These are phyloP conservation scores for Crenichthys baileyi DNA, from an alignment of 2,797 vertebrate genomes.

Conservation along the genomic window DNA sequence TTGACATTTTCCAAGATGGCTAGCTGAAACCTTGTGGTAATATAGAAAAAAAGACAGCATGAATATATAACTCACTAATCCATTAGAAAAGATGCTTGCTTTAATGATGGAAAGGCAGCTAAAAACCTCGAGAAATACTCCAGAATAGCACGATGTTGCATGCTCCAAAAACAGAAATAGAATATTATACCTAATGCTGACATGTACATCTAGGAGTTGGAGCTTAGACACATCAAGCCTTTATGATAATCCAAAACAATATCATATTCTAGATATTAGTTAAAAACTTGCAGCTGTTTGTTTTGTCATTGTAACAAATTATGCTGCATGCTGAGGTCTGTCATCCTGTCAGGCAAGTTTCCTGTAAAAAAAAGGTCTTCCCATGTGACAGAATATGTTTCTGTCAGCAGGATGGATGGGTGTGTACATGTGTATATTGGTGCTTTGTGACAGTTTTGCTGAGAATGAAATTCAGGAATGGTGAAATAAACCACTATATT, in stretches of 20 bases:
- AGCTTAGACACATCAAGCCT: neutral
- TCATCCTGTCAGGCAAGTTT: constrained; percentile 62
- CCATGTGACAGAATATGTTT: constrained; percentile 44
- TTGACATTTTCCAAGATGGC: constrained; percentile 13
- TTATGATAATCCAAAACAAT: constrained; percentile 30
- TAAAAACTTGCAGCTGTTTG: constrained; percentile 44
- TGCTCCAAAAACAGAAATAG: constrained; percentile 18
- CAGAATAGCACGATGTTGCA: neutral
- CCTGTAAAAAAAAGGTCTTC: constrained; percentile 45
- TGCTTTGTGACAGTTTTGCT: neutral
- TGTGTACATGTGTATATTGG: constrained; percentile 1
- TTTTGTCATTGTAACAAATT: constrained; percentile 42
- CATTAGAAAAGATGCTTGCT: neutral
- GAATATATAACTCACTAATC: constrained; percentile 6
- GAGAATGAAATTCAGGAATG: constrained; percentile 39
- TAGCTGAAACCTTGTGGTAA: neutral
- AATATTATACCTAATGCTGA: constrained; percentile 2
- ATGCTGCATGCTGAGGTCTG: constrained; percentile 45
- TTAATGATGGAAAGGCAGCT: constrained; percentile 4
- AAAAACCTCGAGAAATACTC: neutral
- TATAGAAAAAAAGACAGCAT: neutral
- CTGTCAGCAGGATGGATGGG: constrained; percentile 27
- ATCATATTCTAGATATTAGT: constrained; percentile 46
- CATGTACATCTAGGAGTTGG: neutral
- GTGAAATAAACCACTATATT: constrained; percentile 38